Evolutionary conservation across 35 echinoderm and acorn worm genomes (phyloP).

Genomic region (Anneissia japonica): DNA sequence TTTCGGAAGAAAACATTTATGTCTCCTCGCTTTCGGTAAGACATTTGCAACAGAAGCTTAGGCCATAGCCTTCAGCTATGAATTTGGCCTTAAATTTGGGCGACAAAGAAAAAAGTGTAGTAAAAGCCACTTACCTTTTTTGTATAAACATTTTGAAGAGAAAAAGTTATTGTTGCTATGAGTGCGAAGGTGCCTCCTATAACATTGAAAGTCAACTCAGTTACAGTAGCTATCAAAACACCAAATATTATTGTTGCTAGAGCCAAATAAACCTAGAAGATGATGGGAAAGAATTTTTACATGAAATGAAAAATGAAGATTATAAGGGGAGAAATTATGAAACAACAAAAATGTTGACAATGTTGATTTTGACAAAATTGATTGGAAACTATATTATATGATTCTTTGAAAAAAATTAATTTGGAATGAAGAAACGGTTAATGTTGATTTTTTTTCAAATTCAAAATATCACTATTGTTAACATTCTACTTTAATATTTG

Average conservation of each 20-base stretch:
- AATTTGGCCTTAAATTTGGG: neutral
- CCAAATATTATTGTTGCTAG: slow-evolving; percentile 86
- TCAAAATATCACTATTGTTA: no score
- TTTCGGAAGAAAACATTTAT: neutral
- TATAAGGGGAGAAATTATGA: no score
- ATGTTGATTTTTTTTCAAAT: no score
- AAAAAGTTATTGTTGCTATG: slow-evolving; percentile 77
- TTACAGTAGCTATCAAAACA: slow-evolving; percentile 88
- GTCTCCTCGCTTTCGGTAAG: neutral
- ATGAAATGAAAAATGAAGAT: no score
- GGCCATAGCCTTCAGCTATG: no score
- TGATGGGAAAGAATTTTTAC: no score
- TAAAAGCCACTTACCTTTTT: slow-evolving; percentile 78
- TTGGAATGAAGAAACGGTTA: no score
- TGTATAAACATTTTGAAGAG: slow-evolving; percentile 94
- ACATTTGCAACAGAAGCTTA: neutral
- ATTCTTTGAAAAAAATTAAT: no score
- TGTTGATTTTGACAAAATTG: no score
- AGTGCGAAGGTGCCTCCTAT: slow-evolving; percentile 60
- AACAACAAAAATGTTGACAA: no score
- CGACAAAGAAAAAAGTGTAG: neutral
- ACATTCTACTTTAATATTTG: no score
- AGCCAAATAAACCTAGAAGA: slow-evolving; percentile 78
- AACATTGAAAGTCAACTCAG: slow-evolving; percentile 76
- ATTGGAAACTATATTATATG: no score